A percentile compares a stretch with the other conserved stretches of the same genome.
phyloP scores from a whole-genome alignment of 2,797 vertebrate species.

The Catostomus latipinnis region DNA sequence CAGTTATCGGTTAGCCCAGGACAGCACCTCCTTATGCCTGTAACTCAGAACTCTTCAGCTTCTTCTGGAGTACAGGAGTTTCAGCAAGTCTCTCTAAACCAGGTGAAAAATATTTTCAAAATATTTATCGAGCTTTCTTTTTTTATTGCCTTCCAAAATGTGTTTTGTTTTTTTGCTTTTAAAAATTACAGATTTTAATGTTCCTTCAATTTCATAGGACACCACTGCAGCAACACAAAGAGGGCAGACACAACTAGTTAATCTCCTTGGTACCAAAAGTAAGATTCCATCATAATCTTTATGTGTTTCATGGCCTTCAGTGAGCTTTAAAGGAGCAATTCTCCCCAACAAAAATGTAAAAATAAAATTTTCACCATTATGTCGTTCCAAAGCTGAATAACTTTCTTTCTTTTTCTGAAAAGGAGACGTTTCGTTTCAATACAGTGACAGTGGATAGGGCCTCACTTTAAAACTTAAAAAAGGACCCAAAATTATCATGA shows the following conservation, averaged over 20 bases:
- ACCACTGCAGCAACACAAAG: slow-evolving; percentile 73
- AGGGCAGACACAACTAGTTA: slow-evolving; percentile 80
- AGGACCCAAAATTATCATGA: too few species aligned
- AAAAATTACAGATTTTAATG: not conserved
- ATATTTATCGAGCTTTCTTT: not conserved
- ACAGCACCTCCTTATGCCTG: slow-evolving; percentile 88
- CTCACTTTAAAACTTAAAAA: too few species aligned
- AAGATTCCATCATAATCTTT: not conserved
- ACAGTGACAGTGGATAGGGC: too few species aligned
- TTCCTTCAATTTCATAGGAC: slow-evolving; percentile 64
- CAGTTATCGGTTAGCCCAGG: slow-evolving; percentile 80
- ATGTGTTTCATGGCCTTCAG: not conserved
- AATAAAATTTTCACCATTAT: too few species aligned
- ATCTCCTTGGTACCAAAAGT: slow-evolving; percentile 79
- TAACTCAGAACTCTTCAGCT: slow-evolving; percentile 79
- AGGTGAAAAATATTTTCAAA: slow-evolving; percentile 47
- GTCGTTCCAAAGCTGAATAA: too few species aligned
- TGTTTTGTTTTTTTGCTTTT: not conserved
- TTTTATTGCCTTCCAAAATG: not conserved
- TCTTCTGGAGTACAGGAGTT: slow-evolving; percentile 67
- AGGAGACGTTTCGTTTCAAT: too few species aligned
- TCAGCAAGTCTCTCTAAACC: slow-evolving; percentile 45
- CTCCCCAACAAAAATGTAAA: too few species aligned
- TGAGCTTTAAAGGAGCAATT: not conserved
- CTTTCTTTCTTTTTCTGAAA: too few species aligned